Evolutionary conservation across 2,888 invertebrate species (phyloP).

Genomic region (Drosophila cyrtoloma): DNA sequence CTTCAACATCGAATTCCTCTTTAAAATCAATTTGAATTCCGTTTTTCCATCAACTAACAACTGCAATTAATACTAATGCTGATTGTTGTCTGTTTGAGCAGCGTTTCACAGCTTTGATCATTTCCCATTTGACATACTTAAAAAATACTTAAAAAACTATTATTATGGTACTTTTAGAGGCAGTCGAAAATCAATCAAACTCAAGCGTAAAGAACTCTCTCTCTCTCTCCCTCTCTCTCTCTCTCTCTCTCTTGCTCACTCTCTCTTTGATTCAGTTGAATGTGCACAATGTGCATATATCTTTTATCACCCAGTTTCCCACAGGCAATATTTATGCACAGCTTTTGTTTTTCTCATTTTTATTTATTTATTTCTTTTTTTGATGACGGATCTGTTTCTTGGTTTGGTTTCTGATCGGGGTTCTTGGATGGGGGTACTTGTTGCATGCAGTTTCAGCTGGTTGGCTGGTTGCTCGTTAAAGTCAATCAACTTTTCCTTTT

Average conservation of each 20-base stretch:
- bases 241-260: not conserved
- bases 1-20: not conserved
- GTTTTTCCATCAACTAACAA: not conserved
- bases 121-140: not conserved
- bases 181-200: not conserved
- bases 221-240: not conserved
- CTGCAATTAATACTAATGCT: not conserved
- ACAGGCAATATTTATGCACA: not conserved
- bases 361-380: not conserved
- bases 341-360: not conserved
- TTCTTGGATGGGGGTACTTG: constrained; percentile 32
- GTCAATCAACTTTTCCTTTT: constrained; percentile 80
- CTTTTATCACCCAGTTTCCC: not conserved
- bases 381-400: constrained; percentile 51
- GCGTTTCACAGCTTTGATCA: not conserved
- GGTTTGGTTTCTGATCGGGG: constrained; percentile 41
- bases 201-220: not conserved
- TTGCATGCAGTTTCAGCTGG: constrained; percentile 50
- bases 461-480: constrained; percentile 46
- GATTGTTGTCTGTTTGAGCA: not conserved
- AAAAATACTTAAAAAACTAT: not conserved
- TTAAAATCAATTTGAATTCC: not conserved
- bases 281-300: not conserved
- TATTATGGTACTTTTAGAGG: not conserved
- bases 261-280: not conserved